Evolutionary conservation across 2,888 invertebrate genomes (phyloP).

Genomic region (Caenorhabditis sp.): DNA sequence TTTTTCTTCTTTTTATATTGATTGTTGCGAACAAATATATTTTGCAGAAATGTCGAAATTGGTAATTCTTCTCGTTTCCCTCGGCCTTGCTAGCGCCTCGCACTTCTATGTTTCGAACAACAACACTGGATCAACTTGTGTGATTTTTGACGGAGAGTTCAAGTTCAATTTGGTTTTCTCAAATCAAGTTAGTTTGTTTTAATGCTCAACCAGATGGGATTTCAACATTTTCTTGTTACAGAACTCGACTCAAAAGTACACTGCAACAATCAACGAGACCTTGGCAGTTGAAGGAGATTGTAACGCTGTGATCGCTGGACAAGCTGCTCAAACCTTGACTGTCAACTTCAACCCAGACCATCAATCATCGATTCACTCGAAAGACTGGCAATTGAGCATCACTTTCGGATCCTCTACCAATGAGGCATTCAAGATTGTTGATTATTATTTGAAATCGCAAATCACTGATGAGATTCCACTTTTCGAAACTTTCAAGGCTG

Average conservation of each 20-base stretch:
- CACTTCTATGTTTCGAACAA: conserved; percentile 38
- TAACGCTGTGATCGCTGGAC: conserved; percentile 27
- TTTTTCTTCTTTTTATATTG: background rate
- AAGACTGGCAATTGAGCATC: conserved; percentile 47
- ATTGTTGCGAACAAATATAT: background rate
- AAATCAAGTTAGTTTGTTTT: background rate
- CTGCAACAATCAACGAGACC: conserved; percentile 32
- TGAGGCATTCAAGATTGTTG: conserved; percentile 47
- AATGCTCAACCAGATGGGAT: no score
- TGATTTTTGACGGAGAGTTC: conserved; percentile 54
- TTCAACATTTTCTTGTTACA: no score
- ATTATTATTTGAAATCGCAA: conserved; percentile 48
- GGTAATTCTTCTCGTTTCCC: conserved; percentile 12
- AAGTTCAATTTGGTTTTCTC: conserved; percentile 26
- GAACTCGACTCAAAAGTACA: conserved; percentile 44
- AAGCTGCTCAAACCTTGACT: conserved; percentile 44
- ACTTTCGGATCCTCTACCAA: conserved; percentile 36
- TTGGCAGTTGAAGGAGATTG: conserved; percentile 41
- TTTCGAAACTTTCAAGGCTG: conserved; percentile 27
- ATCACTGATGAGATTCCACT: conserved; percentile 19
- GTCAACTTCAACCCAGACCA: conserved; percentile 50
- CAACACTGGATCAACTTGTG: conserved; percentile 38
- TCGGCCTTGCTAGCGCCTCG: conserved; percentile 27
- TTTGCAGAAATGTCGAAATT: conserved; percentile 3
- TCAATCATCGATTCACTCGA: conserved; percentile 28